These are phyloP conservation scores for Amphilophus citrinellus DNA, from an alignment of 2,113 vertebrate genomes.

Conservation along the genomic window DNA sequence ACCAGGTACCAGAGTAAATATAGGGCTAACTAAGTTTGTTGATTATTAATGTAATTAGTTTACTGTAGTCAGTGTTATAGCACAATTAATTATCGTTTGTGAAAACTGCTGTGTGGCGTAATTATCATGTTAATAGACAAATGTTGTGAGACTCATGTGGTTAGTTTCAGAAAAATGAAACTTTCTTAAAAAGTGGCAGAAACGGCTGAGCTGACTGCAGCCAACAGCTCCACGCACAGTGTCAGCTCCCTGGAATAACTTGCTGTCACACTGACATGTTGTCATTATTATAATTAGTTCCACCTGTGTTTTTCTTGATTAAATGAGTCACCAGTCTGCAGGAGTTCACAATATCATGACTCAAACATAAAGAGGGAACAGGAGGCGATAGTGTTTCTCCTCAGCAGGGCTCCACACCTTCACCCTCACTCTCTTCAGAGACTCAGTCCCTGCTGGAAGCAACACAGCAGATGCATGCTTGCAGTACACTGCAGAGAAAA, in stretches of 20 bases:
- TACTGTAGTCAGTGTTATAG: fast-evolving
- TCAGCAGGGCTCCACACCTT: background rate
- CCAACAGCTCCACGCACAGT: background rate
- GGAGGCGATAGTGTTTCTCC: background rate
- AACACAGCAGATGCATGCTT: background rate
- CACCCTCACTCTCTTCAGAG: background rate
- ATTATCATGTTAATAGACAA: background rate
- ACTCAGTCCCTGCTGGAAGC: background rate
- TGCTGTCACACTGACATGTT: background rate
- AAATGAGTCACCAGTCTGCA: constrained; percentile 8
- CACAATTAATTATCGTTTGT: background rate
- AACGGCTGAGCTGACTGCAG: fast-evolving
- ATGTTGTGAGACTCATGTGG: fast-evolving
- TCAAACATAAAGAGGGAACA: background rate
- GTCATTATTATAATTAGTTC: constrained; percentile 7
- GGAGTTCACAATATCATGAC: constrained; percentile 6
- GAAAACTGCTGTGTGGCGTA: background rate
- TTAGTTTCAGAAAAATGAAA: background rate
- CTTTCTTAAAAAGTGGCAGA: background rate
- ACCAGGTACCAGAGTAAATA: background rate
- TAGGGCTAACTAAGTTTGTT: background rate
- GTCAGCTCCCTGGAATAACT: background rate
- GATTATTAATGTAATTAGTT: background rate
- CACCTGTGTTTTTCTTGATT: constrained; percentile 9
- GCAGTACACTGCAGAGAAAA: background rate